phyloP scores from a whole-genome alignment of 2,888 invertebrate species.

The Fragum sueziense region DNA sequence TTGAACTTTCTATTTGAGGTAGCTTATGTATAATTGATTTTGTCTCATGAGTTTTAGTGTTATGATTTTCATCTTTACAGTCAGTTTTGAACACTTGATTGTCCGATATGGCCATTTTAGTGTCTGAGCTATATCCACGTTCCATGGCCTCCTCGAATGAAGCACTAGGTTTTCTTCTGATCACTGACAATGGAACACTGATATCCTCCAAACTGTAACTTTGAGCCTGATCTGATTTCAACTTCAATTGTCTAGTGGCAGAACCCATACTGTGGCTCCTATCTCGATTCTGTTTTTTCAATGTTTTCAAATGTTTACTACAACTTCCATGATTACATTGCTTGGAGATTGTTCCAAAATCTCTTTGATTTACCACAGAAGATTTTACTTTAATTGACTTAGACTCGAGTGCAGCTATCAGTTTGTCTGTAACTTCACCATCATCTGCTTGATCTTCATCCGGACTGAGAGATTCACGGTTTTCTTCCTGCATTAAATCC shows the following conservation, averaged over 20 bases:
- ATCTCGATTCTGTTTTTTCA: constrained; percentile 23
- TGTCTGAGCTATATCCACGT: constrained; percentile 47
- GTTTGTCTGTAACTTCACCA: not conserved
- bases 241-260: constrained; percentile 19
- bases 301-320: not conserved
- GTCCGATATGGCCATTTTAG: not conserved
- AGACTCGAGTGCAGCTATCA: not conserved
- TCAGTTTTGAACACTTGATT: not conserved
- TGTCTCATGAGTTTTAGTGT: constrained; percentile 15
- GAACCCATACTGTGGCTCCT: constrained; percentile 32
- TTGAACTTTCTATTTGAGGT: constrained; percentile 26
- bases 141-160: constrained; percentile 59
- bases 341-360: not conserved
- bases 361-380: not conserved
- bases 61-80: constrained; percentile 15
- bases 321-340: not conserved
- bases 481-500: constrained; percentile 52
- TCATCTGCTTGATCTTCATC: constrained; percentile 14
- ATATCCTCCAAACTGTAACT: constrained; percentile 54
- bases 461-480: constrained; percentile 31
- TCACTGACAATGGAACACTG: constrained; percentile 25
- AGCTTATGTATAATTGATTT: not conserved
- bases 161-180: constrained; percentile 42
- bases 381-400: constrained; percentile 23
- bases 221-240: constrained; percentile 29